Evolutionary conservation across 2,888 invertebrate genomes (phyloP), one percentile per base, ranked within the genome.

Genomic region (Epinotia ramella): DNA sequence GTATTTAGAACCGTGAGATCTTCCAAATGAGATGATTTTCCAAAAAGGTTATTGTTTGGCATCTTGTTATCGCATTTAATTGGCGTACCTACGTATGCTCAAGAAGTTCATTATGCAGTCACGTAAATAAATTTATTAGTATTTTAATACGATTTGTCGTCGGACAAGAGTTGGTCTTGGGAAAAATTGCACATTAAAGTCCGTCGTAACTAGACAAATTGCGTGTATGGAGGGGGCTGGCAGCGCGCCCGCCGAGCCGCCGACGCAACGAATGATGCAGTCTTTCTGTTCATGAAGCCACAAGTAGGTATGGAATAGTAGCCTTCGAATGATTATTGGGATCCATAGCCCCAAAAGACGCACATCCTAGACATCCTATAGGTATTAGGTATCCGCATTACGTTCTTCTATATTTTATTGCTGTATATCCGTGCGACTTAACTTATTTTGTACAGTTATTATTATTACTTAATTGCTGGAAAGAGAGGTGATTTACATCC

Each of bases 141-240:
- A 24, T 20, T 57, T 59, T 24, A 57, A 59, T 57, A 44, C 12
- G 33, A 44, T 68, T 44, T 11, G 40, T 20, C 9, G 33, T 33
- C 7, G 33, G 33, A 6, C 53, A 28, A 49, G 65, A 24, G 28
- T 66, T 49, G n/a, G 11, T 53, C 57, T 44, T 11, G 7, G 57
- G 20, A 68, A 68, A 68, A 68, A 44, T 68, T 24, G 68, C 68
- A 40, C 68, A 68, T 68, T 44, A 68, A 68, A 20, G 68, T 68
- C 68, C 59, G 40, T 57, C 9, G 24, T 44, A 20, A 59, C 13
- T 5, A 24, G 49, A 68, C 53, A 59, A 57, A 68, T 68, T 40
- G 67, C 33, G 56, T 13, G 57, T 1, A 59, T 24, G 28, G 16
- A 12, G 20, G 68, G 20, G 18, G 57, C 68, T 68, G 68, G 68